Evolutionary conservation across 2,797 vertebrate species (phyloP).

Genomic region (Uromys caudimaculatus): DNA sequence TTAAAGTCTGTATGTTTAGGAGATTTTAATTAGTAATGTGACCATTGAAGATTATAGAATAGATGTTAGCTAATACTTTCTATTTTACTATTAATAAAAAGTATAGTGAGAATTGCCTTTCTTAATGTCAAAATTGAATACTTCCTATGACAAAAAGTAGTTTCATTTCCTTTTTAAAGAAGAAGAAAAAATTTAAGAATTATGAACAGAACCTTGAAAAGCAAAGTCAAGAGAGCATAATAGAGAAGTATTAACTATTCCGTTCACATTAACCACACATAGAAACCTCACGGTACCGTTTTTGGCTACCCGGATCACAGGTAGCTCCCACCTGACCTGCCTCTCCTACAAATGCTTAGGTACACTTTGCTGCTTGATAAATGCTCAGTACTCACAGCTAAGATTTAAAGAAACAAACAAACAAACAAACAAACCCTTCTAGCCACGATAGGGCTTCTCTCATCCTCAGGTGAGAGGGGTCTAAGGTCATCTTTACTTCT

Average conservation of each 20-base stretch:
- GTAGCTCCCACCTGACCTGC: background rate
- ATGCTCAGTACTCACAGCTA: background rate
- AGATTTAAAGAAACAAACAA: background rate
- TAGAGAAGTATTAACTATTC: background rate
- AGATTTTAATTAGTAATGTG: slow-evolving; percentile 67
- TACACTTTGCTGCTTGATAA: background rate
- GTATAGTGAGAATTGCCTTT: background rate
- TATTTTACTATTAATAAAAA: slow-evolving; percentile 71
- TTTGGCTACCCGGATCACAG: background rate
- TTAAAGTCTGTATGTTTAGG: slow-evolving; percentile 57
- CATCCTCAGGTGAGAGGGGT: background rate
- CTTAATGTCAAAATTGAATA: slow-evolving; percentile 11
- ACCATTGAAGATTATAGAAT: slow-evolving; percentile 66
- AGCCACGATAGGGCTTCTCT: background rate
- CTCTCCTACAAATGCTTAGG: background rate
- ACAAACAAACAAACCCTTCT: background rate
- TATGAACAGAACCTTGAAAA: slow-evolving; percentile 13
- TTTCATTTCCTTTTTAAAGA: background rate
- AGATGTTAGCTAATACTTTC: slow-evolving; percentile 69
- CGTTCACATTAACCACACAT: background rate
- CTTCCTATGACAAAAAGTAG: background rate
- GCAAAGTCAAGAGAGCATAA: background rate
- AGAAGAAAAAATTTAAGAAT: background rate
- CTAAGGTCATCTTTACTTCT: background rate
- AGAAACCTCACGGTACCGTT: background rate